Conservation (phyloP, 2,113 vertebrate species). For the Nesospiza acunhae region DNA sequence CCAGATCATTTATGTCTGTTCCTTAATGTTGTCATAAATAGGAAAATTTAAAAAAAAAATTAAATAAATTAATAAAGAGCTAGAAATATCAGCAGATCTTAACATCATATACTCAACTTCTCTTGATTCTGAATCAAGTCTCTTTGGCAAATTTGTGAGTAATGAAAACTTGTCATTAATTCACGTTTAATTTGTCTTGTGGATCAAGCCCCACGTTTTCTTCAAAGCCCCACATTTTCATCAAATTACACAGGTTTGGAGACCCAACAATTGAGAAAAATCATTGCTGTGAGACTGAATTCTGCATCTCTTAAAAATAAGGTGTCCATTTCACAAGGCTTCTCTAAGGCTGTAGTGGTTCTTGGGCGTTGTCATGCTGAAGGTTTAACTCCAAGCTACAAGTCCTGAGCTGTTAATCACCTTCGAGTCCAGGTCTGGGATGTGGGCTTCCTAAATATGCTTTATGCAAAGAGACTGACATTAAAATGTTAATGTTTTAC, state of each 20-base stretch:
- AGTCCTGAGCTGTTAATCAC: rapidly evolving
- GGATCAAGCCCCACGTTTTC: neutral
- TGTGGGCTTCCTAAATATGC: neutral
- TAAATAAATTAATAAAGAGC: neutral
- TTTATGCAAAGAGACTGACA: neutral
- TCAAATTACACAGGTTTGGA: neutral
- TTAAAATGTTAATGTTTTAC: neutral
- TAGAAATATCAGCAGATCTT: neutral
- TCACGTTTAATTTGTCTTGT: neutral
- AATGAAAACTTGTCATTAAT: neutral
- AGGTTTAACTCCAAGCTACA: neutral
- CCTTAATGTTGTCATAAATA: neutral
- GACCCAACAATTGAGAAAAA: neutral
- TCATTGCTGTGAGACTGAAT: neutral
- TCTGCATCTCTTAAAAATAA: neutral
- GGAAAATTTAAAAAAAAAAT: no score
- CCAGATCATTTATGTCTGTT: neutral
- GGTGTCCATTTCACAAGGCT: neutral
- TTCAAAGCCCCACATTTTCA: neutral
- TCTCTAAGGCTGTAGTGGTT: neutral
- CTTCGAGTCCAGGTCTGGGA: neutral
- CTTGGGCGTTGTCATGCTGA: neutral
- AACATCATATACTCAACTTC: neutral
- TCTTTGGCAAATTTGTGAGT: neutral
- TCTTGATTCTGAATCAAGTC: neutral